Evolutionary conservation across 2,113 vertebrate genomes (phyloP).

Genomic region (Eupsittula cactorum): DNA sequence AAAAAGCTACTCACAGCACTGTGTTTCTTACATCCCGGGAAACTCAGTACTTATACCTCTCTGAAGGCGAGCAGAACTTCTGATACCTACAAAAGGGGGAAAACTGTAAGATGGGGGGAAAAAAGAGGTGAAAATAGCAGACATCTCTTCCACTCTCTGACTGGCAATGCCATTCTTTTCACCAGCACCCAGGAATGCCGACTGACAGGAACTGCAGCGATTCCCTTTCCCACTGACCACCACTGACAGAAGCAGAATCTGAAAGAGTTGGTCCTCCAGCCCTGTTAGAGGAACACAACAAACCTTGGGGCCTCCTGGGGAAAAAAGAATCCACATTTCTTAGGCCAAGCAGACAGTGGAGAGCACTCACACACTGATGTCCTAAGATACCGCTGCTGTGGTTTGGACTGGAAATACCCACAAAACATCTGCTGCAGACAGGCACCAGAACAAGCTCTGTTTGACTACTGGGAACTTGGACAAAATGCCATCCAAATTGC

Average conservation of each 20-base stretch:
- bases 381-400: not conserved
- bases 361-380: not conserved
- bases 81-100: not conserved
- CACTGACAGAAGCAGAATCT: not conserved
- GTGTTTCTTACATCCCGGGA: conserved; percentile 12
- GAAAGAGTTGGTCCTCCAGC: not conserved
- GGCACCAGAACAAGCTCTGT: not conserved
- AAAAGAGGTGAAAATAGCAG: not conserved
- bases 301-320: not conserved
- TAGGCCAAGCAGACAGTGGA: not conserved
- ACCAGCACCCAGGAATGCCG: not conserved
- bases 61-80: not conserved
- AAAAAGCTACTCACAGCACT: not conserved
- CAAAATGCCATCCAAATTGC: not conserved
- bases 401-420: not conserved
- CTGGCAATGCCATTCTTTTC: not conserved
- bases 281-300: not conserved
- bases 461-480: not conserved
- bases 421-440: not conserved
- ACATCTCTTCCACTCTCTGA: not conserved
- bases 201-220: conserved; percentile 10
- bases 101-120: not conserved
- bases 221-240: not conserved
- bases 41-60: not conserved
- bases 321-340: not conserved